Percentiles rank a stretch among this genome's conserved stretches.
Conservation (phyloP, 2,888 invertebrate genomes). For the Catocala nupta region DNA sequence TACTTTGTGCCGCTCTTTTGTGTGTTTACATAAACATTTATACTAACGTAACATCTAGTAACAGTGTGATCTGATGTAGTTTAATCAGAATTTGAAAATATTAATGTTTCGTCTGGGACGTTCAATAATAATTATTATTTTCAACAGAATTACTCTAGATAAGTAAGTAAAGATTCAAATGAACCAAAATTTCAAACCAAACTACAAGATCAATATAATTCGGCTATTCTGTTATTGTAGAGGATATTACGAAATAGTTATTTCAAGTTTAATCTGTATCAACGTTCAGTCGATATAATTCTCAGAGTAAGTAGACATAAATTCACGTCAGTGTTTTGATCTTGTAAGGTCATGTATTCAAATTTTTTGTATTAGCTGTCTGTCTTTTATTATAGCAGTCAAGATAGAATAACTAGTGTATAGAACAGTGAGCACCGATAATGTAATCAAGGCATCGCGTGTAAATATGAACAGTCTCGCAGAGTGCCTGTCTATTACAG, state of each 20-base stretch:
- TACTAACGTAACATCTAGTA: not conserved
- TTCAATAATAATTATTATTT: too few relatives aligned
- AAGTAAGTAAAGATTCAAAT: too few relatives aligned
- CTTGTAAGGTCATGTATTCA: conserved; percentile 38
- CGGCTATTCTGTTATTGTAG: too few relatives aligned
- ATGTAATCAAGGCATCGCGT: conserved; percentile 63
- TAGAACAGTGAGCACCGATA: conserved; percentile 24
- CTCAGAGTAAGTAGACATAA: conserved; percentile 1
- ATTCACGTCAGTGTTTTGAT: conserved; percentile 24
- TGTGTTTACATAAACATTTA: too few relatives aligned
- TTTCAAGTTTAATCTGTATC: conserved; percentile 15
- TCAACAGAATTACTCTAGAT: too few relatives aligned
- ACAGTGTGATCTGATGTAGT: not conserved
- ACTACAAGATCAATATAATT: too few relatives aligned
- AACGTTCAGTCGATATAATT: conserved; percentile 7
- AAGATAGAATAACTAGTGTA: conserved; percentile 12
- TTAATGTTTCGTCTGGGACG: too few relatives aligned
- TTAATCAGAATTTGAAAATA: too few relatives aligned
- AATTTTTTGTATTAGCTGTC: conserved; percentile 27
- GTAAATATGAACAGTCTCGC: conserved; percentile 60
- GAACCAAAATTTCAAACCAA: too few relatives aligned
- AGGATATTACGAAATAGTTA: not conserved
- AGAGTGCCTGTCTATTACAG: conserved; percentile 59
- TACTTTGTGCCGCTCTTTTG: too few relatives aligned
- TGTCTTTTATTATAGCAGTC: conserved; percentile 19